Percentiles rank a stretch among this genome's conserved stretches.
Evolutionary conservation across 2,797 vertebrate species (phyloP).

Genomic region (Myotis vivesi): DNA sequence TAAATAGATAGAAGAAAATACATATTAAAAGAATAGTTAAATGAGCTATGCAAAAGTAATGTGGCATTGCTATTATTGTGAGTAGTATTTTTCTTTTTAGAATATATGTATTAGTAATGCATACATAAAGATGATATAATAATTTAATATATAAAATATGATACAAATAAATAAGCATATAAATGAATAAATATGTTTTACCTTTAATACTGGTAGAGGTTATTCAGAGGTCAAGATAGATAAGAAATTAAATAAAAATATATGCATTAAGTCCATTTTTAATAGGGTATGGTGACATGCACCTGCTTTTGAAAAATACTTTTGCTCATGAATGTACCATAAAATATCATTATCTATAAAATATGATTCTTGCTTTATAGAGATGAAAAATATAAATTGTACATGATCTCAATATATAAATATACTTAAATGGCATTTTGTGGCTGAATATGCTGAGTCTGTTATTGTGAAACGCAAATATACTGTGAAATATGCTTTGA

Average conservation of each 20-base stretch:
- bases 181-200: constrained; percentile 16
- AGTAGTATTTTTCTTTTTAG: constrained; percentile 20
- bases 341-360: constrained; percentile 57
- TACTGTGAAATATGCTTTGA: constrained; percentile 69
- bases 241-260: constrained; percentile 54
- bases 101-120: constrained; percentile 12
- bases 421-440: constrained; percentile 88
- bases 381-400: constrained; percentile 85
- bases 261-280: constrained; percentile 48
- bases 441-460: constrained; percentile 77
- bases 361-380: constrained; percentile 39
- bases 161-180: background rate
- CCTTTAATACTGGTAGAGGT: constrained; percentile 64
- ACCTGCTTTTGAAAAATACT: constrained; percentile 49
- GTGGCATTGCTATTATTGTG: background rate
- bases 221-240: constrained; percentile 65
- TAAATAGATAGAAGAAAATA: constrained; percentile 1
- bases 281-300: background rate
- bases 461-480: constrained; percentile 79
- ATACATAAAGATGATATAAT: background rate
- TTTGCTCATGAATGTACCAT: background rate
- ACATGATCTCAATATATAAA: constrained; percentile 90
- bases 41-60: constrained; percentile 1
- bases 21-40: background rate
- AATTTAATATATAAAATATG: background rate